A percentile compares a stretch with the other conserved stretches of the same genome.
These are phyloP conservation scores for Marronus borbonicus DNA, from an alignment of 2,888 invertebrate genomes.

Conservation along the genomic window DNA sequence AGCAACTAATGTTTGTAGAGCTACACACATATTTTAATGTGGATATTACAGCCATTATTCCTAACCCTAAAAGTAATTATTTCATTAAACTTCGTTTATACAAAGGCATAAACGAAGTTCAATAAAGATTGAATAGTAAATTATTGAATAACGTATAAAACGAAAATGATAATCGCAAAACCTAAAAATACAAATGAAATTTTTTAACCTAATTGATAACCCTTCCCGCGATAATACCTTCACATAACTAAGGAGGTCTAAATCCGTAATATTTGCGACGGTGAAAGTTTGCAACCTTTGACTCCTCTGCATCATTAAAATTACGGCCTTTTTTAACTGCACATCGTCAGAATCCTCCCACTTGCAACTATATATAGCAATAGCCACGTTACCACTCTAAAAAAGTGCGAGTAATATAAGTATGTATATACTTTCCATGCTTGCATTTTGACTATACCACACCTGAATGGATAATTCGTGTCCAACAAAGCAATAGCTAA, in stretches of 20 bases:
- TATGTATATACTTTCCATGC: no score
- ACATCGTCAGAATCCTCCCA: conserved; percentile 34
- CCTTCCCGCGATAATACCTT: background rate
- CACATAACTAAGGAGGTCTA: conserved; percentile 30
- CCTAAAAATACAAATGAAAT: conserved; percentile 33
- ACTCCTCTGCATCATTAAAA: conserved; percentile 46
- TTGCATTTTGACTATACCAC: background rate
- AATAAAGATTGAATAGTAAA: conserved; percentile 33
- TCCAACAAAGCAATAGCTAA: conserved; percentile 47
- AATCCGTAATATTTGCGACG: conserved; percentile 20
- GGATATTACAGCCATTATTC: no score
- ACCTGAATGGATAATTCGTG: conserved; percentile 47
- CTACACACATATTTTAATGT: no score
- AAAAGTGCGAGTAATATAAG: no score
- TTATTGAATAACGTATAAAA: conserved; percentile 49
- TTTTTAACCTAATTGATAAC: background rate
- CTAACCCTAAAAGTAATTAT: no score
- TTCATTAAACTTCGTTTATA: background rate
- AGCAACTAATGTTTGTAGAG: background rate
- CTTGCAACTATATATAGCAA: conserved; percentile 46
- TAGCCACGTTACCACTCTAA: conserved; percentile 4
- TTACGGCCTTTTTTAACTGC: conserved; percentile 28
- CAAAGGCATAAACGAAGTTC: no score
- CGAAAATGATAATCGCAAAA: conserved; percentile 48
- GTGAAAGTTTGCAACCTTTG: conserved; percentile 38